phyloP scores from a whole-genome alignment of 2,888 invertebrate species.

The Abrostola triplasia region DNA sequence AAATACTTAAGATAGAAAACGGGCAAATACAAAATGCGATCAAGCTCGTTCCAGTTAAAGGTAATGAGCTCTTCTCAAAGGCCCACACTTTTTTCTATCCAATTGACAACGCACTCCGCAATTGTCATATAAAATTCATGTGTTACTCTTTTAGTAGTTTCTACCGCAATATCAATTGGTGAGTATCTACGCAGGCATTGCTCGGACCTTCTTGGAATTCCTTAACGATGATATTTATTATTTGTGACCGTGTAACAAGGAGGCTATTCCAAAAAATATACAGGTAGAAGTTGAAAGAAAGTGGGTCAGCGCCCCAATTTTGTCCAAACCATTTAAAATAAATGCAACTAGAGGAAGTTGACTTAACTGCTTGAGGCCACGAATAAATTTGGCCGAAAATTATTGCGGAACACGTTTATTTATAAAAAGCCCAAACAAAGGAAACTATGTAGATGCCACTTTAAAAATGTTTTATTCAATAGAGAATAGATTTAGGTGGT shows the following conservation, averaged over 20 bases:
- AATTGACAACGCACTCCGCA: constrained; percentile 27
- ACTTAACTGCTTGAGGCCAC: constrained; percentile 39
- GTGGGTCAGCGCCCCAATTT: constrained; percentile 46
- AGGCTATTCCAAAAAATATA: constrained; percentile 8
- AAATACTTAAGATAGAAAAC: constrained; percentile 15
- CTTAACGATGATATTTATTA: constrained; percentile 27
- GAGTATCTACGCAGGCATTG: constrained; percentile 16
- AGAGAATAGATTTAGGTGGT: constrained; percentile 69
- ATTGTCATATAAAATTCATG: constrained; percentile 31
- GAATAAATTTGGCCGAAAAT: constrained; percentile 51
- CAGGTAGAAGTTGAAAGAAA: constrained; percentile 34
- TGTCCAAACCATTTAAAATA: constrained; percentile 41
- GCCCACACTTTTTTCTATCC: constrained; percentile 19
- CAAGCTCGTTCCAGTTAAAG: constrained; percentile 39
- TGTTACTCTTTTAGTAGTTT: constrained; percentile 13
- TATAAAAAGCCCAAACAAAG: constrained; percentile 43
- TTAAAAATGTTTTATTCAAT: constrained; percentile 77
- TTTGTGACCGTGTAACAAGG: neutral
- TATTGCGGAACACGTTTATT: constrained; percentile 43
- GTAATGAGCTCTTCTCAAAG: constrained; percentile 23
- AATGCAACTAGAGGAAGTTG: constrained; percentile 49
- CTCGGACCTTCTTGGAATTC: constrained; percentile 5
- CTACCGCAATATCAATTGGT: constrained; percentile 12
- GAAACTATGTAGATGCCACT: constrained; percentile 54
- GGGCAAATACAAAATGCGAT: constrained; percentile 34